These are phyloP conservation scores for Synergus gifuensis DNA, from an alignment of 2,888 invertebrate genomes.

Conservation along the genomic window DNA sequence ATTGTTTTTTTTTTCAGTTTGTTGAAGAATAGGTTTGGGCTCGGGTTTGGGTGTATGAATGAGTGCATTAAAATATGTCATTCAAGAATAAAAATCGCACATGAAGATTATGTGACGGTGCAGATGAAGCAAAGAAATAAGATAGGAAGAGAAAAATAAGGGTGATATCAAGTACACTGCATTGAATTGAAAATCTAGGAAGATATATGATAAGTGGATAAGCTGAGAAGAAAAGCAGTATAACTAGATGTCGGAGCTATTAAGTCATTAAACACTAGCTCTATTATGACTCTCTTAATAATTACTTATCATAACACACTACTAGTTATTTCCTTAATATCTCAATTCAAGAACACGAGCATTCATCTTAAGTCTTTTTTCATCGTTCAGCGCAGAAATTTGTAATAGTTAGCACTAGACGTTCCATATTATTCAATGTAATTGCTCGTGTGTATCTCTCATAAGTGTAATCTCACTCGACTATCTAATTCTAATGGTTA, in stretches of 20 bases:
- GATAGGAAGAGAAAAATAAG: not conserved
- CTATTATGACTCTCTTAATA: too few species aligned
- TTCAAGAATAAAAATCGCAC: too few species aligned
- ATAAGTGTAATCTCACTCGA: conserved; percentile 31
- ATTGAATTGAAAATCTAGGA: not conserved
- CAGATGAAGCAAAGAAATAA: too few species aligned
- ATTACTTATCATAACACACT: not conserved
- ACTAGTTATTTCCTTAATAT: conserved; percentile 30
- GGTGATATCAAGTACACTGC: not conserved
- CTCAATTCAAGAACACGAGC: not conserved
- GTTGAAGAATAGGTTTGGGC: not conserved
- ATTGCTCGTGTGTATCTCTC: conserved; percentile 23
- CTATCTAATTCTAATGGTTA: conserved; percentile 30
- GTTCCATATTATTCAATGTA: conserved; percentile 27
- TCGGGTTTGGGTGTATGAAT: not conserved
- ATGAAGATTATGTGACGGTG: too few species aligned
- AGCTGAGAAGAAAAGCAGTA: not conserved
- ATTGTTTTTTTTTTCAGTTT: not conserved
- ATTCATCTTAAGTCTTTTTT: conserved; percentile 7
- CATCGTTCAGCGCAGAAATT: not conserved
- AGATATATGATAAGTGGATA: not conserved
- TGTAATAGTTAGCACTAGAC: conserved; percentile 43
- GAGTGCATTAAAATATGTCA: too few species aligned
- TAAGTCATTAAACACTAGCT: not conserved
- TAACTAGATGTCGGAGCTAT: too few species aligned